Evolutionary conservation across 2,797 vertebrate genomes (phyloP).

Genomic region (Sebastes minor): DNA sequence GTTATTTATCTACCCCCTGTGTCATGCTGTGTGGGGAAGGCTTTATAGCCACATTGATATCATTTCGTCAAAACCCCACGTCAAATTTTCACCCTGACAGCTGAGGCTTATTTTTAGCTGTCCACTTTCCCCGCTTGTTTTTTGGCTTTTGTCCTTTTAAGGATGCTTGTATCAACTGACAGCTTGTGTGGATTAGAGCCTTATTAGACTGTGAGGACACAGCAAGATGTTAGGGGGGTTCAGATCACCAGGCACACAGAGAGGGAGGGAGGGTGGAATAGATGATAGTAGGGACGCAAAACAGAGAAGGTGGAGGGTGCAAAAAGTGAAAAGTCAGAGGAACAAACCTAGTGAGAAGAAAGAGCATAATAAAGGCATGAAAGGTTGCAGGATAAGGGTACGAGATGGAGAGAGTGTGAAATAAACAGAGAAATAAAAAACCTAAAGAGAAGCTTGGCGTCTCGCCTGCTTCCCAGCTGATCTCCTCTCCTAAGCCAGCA

Average conservation of each 20-base stretch:
- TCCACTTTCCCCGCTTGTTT: constrained; percentile 68
- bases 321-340: neutral
- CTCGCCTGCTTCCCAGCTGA: constrained; percentile 79
- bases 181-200: constrained; percentile 88
- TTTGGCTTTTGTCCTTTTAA: constrained; percentile 80
- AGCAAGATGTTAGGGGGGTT: constrained; percentile 85
- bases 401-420: constrained; percentile 32
- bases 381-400: constrained; percentile 3
- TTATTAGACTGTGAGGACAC: constrained; percentile 86
- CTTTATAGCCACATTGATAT: constrained; percentile 51
- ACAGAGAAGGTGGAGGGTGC: constrained; percentile 16
- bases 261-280: constrained; percentile 28
- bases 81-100: constrained; percentile 79
- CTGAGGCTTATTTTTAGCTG: constrained; percentile 83
- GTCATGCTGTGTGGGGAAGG: constrained; percentile 14
- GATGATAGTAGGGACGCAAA: constrained; percentile 26
- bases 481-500: constrained; percentile 77
- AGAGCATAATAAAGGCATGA: neutral
- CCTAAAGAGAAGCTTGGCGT: constrained; percentile 70
- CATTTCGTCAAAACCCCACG: constrained; percentile 61
- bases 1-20: neutral
- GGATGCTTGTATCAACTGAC: constrained; percentile 87
- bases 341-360: neutral
- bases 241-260: constrained; percentile 74
- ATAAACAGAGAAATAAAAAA: constrained; percentile 38